Evolutionary conservation across 2,797 vertebrate species (phyloP).

Genomic region (Lates japonicus): DNA sequence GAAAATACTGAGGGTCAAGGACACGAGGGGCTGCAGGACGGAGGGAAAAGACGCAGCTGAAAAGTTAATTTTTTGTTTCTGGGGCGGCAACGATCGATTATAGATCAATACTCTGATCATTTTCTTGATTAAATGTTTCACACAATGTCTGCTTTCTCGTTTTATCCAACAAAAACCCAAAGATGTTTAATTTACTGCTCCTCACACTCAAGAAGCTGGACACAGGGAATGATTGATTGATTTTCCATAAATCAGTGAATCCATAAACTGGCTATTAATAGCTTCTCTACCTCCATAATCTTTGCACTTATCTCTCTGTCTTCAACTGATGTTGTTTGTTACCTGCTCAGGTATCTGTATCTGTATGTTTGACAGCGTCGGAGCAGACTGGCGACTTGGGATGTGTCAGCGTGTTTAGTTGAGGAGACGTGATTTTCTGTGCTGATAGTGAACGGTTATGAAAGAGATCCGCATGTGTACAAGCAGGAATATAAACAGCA

Average conservation of each 20-base stretch:
- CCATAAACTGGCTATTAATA: too few relatives aligned
- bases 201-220: background rate
- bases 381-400: background rate
- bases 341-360: background rate
- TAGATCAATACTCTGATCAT: accelerated
- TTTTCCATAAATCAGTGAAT: too few relatives aligned
- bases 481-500: constrained; percentile 7
- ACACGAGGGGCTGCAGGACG: background rate
- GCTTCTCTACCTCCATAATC: background rate
- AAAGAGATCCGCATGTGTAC: background rate
- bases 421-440: background rate
- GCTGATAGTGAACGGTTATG: background rate
- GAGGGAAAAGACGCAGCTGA: background rate
- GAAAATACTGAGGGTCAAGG: constrained; percentile 26
- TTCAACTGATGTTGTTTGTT: background rate
- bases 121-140: background rate
- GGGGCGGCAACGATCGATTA: background rate
- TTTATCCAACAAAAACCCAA: background rate
- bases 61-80: background rate
- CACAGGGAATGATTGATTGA: background rate
- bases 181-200: background rate
- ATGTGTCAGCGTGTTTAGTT: background rate
- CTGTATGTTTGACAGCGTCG: background rate
- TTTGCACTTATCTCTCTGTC: too few relatives aligned
- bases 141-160: background rate